Base-by-base conservation (phyloP, 2,797 vertebrate genomes). In the Melanotaenia boesemani region DNA sequence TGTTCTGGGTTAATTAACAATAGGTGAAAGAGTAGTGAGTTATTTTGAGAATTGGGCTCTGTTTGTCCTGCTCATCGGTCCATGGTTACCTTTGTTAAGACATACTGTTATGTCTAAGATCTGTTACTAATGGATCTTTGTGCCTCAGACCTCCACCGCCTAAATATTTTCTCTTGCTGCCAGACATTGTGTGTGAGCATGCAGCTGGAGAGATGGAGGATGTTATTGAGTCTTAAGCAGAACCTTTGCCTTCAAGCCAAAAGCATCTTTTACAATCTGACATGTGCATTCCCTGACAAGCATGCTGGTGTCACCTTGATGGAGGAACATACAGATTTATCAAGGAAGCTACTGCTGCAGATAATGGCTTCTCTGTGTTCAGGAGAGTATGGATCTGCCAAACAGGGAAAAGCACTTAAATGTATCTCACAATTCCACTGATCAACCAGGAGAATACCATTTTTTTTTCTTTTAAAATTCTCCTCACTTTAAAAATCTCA, bases 381-480 rank as follows among this genome's bases (percentile, higher is more conserved):
- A 63, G 54, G 54, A 70, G 56, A 63, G 81, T 70, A 67, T 76
- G 41, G 60, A 77, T 88, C 82, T 85, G 63, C 62, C 63, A 63
- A 83, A 91, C 86, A 91, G 67, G 65, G 72, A 88, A 89, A 91
- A 91, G 81, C 88, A 89, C 85, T 90, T 85, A 82, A 71, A 74
- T 39, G 20, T 73, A 62, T 79, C 70, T 62, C 9, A 67, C 64
- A 78, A 63, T 80, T 85, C 72, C 67, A 83, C 78, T 86, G 74
- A 87, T 87, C 59, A 82, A 50, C 64, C 37, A 75, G 79, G 58
- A 67, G 57, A 67, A 65, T 6, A 10, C 15, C 56, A 56, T 26
- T 26, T 26, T 26, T 26, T 26, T 26, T 26, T 26, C 2, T 74
- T 24, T 46, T 18, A 2, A 37, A 67, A 72, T 52, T 28, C 46